Base-by-base conservation (phyloP, 2,113 vertebrate genomes). In the Cairina moschata region DNA sequence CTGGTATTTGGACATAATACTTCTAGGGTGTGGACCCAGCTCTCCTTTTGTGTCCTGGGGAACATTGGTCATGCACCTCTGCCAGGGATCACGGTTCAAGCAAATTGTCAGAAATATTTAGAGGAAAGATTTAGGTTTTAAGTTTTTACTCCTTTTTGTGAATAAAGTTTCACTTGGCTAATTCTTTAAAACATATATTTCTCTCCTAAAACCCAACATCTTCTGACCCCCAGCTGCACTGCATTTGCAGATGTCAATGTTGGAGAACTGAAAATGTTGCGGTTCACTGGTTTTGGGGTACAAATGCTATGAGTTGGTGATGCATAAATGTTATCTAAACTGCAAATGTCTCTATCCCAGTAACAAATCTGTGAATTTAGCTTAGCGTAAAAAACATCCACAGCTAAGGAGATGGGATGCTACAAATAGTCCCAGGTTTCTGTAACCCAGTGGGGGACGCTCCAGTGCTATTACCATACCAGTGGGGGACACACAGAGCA, bases 401-500 rank as follows among this genome's bases (percentile, higher is more conserved):
- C 48, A 83, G 23, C 1, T 1, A 17, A 46, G 32, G 34, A 56
- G 25, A 36, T 29, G 28, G 20, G 36, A 34, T 34, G 31, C 8
- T 16, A 8, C 17, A 62, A 26, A 32, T 21, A 44, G 36, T 50
- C 71, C 44, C 62, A 79, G 60, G 5, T 52, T 78, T 48, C 60
- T 63, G 31, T 13, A 23, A 23, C 32, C 4, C 48, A 28, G n/a
- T 11, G 28, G 38, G 31, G 23, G 62, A 38, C 40, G 48, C 26
- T 75, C 29, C 60, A 14, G 18, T 15, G 62, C n/a, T 26, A 5
- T 32, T 44, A 42, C 55, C 74, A n/a, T 22, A 3, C 40, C 2
- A 1, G 9, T 6, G 46, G 17, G 13, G 14, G 40, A 29, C 0
- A 0, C 17, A 6, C 40, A 32, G 40, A 17, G 12, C 52, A 34